Conservation (phyloP, 2,797 vertebrate genomes). For the Lateolabrax maculatus region DNA sequence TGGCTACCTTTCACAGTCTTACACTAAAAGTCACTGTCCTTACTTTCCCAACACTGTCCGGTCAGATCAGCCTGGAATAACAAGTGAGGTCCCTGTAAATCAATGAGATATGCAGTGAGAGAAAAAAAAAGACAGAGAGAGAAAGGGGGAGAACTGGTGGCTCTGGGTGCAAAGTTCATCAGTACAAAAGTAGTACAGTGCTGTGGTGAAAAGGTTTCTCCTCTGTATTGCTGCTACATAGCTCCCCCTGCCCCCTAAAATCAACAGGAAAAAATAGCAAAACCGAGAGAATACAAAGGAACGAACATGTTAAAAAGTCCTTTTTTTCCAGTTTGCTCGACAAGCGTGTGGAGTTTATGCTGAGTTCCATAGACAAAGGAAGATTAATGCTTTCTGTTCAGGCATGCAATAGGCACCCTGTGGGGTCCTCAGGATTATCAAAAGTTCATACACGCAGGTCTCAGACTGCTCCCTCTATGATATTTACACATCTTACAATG, state of each 20-base stretch:
- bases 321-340: slow-evolving; percentile 71
- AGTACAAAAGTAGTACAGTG: slow-evolving; percentile 90
- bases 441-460: slow-evolving; percentile 89
- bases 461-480: slow-evolving; percentile 80
- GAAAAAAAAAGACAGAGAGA: slow-evolving; percentile 45
- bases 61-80: slow-evolving; percentile 69
- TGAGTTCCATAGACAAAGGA: slow-evolving; percentile 85
- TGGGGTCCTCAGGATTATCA: slow-evolving; percentile 89
- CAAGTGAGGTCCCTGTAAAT: slow-evolving; percentile 77
- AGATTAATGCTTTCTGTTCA: slow-evolving; percentile 90
- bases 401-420: slow-evolving; percentile 94
- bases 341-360: slow-evolving; percentile 80
- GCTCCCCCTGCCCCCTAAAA: slow-evolving; percentile 83
- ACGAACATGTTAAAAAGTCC: slow-evolving; percentile 73
- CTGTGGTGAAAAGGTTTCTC: slow-evolving; percentile 87
- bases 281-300: slow-evolving; percentile 72
- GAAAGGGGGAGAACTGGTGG: slow-evolving; percentile 83
- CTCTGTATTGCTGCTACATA: slow-evolving; percentile 89
- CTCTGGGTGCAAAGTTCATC: slow-evolving; percentile 86
- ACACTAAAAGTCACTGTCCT: slow-evolving; percentile 43
- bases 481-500: slow-evolving; percentile 91
- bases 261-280: slow-evolving; percentile 65
- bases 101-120: slow-evolving; percentile 66
- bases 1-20: slow-evolving; percentile 70
- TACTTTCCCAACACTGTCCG: slow-evolving; percentile 48